Percentiles rank a stretch among this genome's conserved stretches.
These are phyloP conservation scores for Nothoprocta pentlandii DNA, from an alignment of 2,113 vertebrate species.

Conservation along the genomic window DNA sequence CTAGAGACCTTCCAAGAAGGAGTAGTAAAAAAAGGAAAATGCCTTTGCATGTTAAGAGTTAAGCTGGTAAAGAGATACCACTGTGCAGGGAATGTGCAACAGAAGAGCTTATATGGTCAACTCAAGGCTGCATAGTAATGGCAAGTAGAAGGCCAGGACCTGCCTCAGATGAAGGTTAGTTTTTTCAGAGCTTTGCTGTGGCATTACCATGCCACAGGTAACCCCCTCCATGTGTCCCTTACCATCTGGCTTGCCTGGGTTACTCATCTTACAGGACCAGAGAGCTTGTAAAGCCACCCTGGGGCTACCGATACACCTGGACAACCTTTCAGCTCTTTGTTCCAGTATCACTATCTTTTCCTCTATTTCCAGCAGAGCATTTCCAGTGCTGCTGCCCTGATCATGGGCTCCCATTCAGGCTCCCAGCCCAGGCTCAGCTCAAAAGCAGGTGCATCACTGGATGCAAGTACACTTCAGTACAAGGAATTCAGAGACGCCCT, in stretches of 20 bases:
- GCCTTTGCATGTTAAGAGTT: not conserved
- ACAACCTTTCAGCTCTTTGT: not conserved
- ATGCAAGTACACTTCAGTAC: fast-evolving
- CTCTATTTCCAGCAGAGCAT: not conserved
- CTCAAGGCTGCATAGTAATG: fast-evolving
- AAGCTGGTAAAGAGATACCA: not conserved
- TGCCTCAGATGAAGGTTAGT: not conserved
- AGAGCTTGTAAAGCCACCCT: not conserved
- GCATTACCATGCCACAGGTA: not conserved
- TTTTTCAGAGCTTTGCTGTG: not conserved
- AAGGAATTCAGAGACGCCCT: not conserved
- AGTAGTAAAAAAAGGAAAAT: not conserved
- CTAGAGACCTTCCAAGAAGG: not conserved
- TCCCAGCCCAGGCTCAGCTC: not conserved
- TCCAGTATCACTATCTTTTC: not conserved
- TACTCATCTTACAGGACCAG: not conserved
- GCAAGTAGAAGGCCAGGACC: not conserved
- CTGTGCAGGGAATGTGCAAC: not conserved
- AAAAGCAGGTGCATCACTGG: fast-evolving
- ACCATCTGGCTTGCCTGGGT: not conserved
- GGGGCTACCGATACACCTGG: not conserved
- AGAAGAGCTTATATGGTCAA: not conserved
- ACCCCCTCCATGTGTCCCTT: not conserved
- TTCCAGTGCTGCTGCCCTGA: not conserved
- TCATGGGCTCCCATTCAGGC: not conserved